phyloP scores from a whole-genome alignment of 2,888 invertebrate genomes.

The Petrolisthes cinctipes region DNA sequence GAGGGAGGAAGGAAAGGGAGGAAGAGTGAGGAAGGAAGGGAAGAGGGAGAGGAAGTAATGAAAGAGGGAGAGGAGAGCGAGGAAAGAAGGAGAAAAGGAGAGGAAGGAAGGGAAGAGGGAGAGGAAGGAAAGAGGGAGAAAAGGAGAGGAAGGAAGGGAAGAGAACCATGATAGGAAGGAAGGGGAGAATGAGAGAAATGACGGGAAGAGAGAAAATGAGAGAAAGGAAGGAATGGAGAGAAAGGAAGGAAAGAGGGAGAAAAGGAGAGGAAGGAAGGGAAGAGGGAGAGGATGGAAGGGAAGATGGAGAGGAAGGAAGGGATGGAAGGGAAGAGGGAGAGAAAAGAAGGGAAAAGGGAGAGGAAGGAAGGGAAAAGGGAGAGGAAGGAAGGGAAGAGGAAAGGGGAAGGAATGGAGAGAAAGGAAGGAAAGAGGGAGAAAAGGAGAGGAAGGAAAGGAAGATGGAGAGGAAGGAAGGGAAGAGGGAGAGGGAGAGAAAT shows the following conservation, averaged over 20 bases:
- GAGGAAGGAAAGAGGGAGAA: not conserved
- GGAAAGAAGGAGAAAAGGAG: not conserved
- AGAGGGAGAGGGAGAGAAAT: not conserved
- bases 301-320: not conserved
- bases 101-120: not conserved
- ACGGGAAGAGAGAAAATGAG: not conserved
- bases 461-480: not conserved
- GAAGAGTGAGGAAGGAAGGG: not conserved
- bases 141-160: not conserved
- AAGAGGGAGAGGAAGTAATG: not conserved
- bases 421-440: not conserved
- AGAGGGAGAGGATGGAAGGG: not conserved
- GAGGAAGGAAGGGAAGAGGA: not conserved
- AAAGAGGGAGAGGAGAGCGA: not conserved
- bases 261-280: not conserved
- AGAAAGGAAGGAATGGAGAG: not conserved
- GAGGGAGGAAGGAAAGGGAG: not conserved
- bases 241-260: not conserved
- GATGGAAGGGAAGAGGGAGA: not conserved
- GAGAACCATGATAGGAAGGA: not conserved
- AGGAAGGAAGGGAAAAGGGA: not conserved
- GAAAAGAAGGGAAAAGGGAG: not conserved
- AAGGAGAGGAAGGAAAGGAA: not conserved
- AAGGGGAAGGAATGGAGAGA: not conserved
- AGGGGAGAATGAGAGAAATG: too few relatives aligned